Evolutionary conservation across 2,797 vertebrate genomes (phyloP).

Genomic region (Cossypha dichroa): DNA sequence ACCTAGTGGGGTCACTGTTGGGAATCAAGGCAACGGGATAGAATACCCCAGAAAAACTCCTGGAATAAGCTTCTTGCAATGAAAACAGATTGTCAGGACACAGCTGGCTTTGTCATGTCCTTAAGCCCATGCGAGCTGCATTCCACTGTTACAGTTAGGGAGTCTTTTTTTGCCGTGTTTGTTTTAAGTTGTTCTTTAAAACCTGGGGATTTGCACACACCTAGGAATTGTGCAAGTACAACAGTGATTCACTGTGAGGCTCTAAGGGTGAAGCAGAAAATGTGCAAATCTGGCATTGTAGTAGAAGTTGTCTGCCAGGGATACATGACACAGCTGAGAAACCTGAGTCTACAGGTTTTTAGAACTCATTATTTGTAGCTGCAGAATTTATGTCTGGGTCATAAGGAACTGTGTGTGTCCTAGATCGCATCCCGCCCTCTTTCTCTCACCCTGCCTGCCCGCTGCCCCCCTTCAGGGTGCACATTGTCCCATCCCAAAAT

Average conservation of each 20-base stretch:
- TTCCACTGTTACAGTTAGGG: not conserved
- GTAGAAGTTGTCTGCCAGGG: slow-evolving; percentile 5
- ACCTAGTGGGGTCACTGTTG: not conserved
- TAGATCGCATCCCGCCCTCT: not conserved
- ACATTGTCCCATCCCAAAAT: not conserved
- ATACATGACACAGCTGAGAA: not conserved
- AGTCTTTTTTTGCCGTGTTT: not conserved
- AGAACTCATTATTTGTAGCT: not conserved
- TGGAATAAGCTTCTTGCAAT: not conserved
- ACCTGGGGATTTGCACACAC: slow-evolving; percentile 1
- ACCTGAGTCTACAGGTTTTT: not conserved
- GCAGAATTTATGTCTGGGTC: not conserved
- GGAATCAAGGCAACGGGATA: not conserved
- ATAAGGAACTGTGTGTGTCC: not conserved
- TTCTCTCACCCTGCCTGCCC: not conserved
- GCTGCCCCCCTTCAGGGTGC: not conserved
- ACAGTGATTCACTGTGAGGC: not conserved
- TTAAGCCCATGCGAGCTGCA: not conserved
- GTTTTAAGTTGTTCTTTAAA: not conserved
- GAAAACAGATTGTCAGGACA: not conserved
- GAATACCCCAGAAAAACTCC: not conserved
- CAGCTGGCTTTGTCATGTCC: not conserved
- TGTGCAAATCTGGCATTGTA: slow-evolving; percentile 5
- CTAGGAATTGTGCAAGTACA: slow-evolving; percentile 10
- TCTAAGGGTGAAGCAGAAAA: slow-evolving; percentile 19